Evolutionary conservation across 2,888 invertebrate species (phyloP).

Genomic region (Chironomus tentans): DNA sequence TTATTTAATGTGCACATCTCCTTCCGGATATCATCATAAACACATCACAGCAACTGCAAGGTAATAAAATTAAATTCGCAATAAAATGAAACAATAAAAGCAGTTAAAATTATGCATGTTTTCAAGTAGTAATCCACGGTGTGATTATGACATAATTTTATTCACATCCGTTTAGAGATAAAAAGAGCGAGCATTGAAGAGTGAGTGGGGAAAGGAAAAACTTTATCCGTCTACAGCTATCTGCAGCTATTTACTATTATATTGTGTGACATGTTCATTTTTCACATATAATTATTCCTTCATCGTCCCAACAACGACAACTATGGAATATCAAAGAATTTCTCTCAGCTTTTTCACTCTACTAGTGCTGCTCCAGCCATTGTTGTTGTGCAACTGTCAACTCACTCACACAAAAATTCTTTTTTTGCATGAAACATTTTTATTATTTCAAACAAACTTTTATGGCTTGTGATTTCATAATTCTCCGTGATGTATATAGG

Average conservation of each 20-base stretch:
- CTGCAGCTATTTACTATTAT: not conserved
- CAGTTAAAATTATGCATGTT: too few relatives aligned
- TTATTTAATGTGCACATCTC: too few relatives aligned
- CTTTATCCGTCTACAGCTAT: not conserved
- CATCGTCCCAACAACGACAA: not conserved
- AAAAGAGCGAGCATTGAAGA: too few relatives aligned
- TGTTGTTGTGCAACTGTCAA: not conserved
- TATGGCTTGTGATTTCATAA: slow-evolving; percentile 10
- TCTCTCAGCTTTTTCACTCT: not conserved
- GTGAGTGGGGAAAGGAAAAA: not conserved
- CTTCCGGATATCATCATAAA: too few relatives aligned
- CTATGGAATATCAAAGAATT: not conserved
- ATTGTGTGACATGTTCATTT: slow-evolving; percentile 18
- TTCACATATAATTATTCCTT: slow-evolving; percentile 23
- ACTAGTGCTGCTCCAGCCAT: not conserved
- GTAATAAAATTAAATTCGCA: too few relatives aligned
- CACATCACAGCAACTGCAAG: too few relatives aligned
- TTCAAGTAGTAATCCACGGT: too few relatives aligned
- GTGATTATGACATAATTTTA: too few relatives aligned
- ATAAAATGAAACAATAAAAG: too few relatives aligned
- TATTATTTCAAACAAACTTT: slow-evolving; percentile 13
- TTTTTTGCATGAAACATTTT: not conserved
- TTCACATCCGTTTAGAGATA: too few relatives aligned
- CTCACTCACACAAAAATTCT: not conserved
- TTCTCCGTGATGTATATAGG: not conserved